Percentiles rank a stretch among this genome's conserved stretches.
Evolutionary conservation across 2,888 invertebrate genomes (phyloP).

Genomic region (Thera britannica): DNA sequence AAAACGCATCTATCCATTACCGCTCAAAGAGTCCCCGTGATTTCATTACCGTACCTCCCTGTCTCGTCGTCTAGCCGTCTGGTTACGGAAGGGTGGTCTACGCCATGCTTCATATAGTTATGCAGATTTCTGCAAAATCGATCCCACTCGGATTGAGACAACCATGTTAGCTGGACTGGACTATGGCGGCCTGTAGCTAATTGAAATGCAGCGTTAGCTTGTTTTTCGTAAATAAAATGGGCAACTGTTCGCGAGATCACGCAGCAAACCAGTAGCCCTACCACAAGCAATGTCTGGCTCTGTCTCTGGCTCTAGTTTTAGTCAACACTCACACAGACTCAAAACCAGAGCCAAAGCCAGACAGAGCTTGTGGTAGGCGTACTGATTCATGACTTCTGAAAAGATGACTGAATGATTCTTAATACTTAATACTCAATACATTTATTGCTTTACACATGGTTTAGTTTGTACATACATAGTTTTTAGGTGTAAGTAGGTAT

Average conservation of each 20-base stretch:
- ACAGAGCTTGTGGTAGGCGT: too few species aligned
- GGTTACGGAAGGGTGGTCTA: slow-evolving; percentile 36
- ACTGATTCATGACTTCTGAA: too few species aligned
- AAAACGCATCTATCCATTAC: slow-evolving; percentile 9
- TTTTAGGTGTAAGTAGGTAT: too few species aligned
- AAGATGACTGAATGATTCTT: too few species aligned
- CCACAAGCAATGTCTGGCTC: too few species aligned
- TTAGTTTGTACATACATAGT: too few species aligned
- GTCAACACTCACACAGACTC: too few species aligned
- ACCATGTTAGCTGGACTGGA: not conserved
- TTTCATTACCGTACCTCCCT: slow-evolving; percentile 52
- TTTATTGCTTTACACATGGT: too few species aligned
- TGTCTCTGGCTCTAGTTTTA: too few species aligned
- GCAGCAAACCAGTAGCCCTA: too few species aligned
- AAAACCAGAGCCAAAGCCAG: too few species aligned
- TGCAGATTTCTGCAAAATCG: slow-evolving; percentile 31
- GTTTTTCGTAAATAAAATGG: not conserved
- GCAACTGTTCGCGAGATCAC: not conserved
- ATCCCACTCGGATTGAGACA: slow-evolving; percentile 13
- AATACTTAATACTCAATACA: too few species aligned
- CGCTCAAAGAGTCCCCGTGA: slow-evolving; percentile 39
- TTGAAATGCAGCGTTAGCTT: not conserved
- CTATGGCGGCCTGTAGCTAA: not conserved
- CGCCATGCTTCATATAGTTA: slow-evolving; percentile 19
- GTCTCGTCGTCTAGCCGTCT: slow-evolving; percentile 58